Conservation (phyloP, 2,888 invertebrate genomes). For the Spilosoma lubricipeda region DNA sequence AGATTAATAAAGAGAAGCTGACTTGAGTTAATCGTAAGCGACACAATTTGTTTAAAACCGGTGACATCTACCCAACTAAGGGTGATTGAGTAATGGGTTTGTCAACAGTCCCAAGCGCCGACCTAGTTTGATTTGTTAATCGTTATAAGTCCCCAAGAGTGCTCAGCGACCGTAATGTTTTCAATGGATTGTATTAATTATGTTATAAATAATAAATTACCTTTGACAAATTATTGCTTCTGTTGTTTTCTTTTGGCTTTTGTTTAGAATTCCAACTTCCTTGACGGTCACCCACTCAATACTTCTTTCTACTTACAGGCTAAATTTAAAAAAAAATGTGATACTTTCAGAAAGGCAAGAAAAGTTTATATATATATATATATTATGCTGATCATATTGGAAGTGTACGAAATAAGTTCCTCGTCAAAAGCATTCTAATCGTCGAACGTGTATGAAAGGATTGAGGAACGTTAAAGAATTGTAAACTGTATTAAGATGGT, state of each 20-base stretch:
- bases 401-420: no score
- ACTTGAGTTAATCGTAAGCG: not conserved
- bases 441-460: no score
- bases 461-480: no score
- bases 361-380: no score
- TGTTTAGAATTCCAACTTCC: not conserved
- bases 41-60: not conserved
- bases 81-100: conserved; percentile 27
- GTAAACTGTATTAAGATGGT: no score
- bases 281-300: not conserved
- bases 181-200: conserved; percentile 23
- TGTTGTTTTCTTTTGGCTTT: conserved; percentile 23
- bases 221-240: conserved; percentile 5
- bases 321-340: no score
- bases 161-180: conserved; percentile 29
- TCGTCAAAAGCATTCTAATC: no score
- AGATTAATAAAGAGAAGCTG: not conserved
- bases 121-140: conserved; percentile 46
- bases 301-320: not conserved
- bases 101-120: conserved; percentile 21
- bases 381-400: no score
- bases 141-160: conserved; percentile 23
- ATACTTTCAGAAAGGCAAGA: no score
- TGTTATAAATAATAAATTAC: conserved; percentile 28
- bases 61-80: conserved; percentile 27